These are phyloP conservation scores for Cyphomyrus discorhynchus DNA, from an alignment of 2,113 vertebrate genomes.

Conservation along the genomic window DNA sequence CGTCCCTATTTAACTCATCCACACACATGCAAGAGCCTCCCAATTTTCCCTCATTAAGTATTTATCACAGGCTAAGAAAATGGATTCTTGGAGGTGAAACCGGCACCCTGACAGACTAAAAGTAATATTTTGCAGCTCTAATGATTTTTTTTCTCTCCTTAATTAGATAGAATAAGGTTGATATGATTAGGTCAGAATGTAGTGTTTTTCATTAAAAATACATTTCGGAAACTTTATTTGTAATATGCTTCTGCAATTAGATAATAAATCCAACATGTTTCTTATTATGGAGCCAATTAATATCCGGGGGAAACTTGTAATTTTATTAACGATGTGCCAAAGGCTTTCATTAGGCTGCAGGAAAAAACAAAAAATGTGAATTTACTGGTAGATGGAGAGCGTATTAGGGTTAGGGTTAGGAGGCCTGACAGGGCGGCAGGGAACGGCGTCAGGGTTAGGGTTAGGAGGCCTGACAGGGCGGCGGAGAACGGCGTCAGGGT, in stretches of 20 bases:
- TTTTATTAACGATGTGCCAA: slow-evolving; percentile 90
- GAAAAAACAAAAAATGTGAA: slow-evolving; percentile 50
- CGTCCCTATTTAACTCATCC: slow-evolving; percentile 90
- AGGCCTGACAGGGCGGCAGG: not conserved
- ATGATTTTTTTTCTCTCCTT: slow-evolving; percentile 98
- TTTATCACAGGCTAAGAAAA: slow-evolving; percentile 82
- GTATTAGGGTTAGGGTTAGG: slow-evolving; percentile 23
- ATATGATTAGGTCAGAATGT: slow-evolving; percentile 99
- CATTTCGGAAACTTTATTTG: slow-evolving; percentile 94
- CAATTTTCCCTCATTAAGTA: slow-evolving; percentile 95
- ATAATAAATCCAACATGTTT: slow-evolving; percentile 89
- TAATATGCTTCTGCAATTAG: slow-evolving; percentile 97
- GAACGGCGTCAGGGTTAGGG: too few relatives aligned
- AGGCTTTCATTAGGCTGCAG: slow-evolving; percentile 79
- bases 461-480: not conserved
- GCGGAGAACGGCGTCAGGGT: too few relatives aligned
- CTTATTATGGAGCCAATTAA: slow-evolving; percentile 97
- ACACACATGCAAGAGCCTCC: slow-evolving; percentile 92
- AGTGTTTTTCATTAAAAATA: slow-evolving; percentile 99
- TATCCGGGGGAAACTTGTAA: slow-evolving; percentile 82
- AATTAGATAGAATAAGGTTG: slow-evolving; percentile 99
- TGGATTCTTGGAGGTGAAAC: slow-evolving; percentile 82
- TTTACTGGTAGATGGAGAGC: slow-evolving; percentile 54
- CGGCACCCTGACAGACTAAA: slow-evolving; percentile 83
- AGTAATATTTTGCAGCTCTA: slow-evolving; percentile 99